phyloP scores from a whole-genome alignment of 37 sponge, comb jelly and placozoan species.

The Halisarca cf. caerulea region DNA sequence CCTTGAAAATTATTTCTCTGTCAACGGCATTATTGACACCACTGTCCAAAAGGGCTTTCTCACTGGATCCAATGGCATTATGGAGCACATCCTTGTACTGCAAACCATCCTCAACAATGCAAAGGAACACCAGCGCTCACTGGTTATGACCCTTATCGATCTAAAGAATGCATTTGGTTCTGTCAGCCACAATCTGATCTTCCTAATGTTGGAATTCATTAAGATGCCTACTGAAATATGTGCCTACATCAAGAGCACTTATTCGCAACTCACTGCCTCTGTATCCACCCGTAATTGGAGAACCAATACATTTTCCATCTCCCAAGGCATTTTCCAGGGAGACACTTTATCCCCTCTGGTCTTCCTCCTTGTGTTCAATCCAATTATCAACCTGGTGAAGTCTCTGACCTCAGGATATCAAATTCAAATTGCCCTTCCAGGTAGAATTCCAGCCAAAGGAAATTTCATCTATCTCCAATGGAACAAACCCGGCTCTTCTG shows the following conservation, averaged over 20 bases:
- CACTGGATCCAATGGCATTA: constrained; percentile 7
- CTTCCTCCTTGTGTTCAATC: background rate
- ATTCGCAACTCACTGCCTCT: background rate
- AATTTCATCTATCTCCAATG: too few species aligned
- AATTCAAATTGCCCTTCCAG: background rate
- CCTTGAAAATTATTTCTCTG: background rate
- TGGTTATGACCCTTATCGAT: background rate
- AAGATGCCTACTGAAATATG: background rate
- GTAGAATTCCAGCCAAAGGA: background rate
- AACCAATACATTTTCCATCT: background rate
- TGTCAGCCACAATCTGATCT: background rate
- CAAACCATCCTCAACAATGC: constrained; percentile 2
- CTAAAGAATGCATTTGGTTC: constrained; percentile 12
- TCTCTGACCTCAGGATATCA: background rate
- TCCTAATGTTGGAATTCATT: background rate
- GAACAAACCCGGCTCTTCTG: background rate
- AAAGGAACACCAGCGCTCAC: background rate
- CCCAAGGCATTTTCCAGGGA: background rate
- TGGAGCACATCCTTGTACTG: constrained; percentile 9
- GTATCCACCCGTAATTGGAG: background rate
- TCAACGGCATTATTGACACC: background rate
- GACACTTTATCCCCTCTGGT: background rate
- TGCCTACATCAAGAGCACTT: background rate
- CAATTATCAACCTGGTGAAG: background rate
- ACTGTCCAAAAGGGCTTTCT: constrained; percentile 10